These are phyloP conservation scores for Zaprionus gabonicus DNA, from an alignment of 1,140 invertebrate genomes.

Conservation along the genomic window DNA sequence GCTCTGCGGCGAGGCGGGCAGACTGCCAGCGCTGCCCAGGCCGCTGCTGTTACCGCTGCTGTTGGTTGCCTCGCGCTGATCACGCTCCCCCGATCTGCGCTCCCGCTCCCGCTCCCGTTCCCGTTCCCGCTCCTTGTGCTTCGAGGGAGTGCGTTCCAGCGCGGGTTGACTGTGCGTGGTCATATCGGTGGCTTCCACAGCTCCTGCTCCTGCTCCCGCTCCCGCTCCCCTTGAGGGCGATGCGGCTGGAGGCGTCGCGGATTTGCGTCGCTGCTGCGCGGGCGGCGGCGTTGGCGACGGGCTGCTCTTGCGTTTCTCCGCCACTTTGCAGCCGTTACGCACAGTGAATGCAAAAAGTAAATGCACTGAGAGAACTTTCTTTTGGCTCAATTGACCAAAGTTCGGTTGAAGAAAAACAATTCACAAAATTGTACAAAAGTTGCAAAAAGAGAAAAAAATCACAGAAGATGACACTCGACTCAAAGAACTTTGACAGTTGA, in stretches of 20 bases:
- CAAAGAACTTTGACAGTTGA: too few relatives aligned
- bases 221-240: not conserved
- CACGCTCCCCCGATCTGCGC: not conserved
- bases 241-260: conserved; percentile 32
- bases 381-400: not conserved
- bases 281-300: conserved; percentile 65
- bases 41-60: conserved; percentile 62
- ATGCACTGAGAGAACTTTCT: not conserved
- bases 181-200: conserved; percentile 52
- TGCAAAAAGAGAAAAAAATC: not conserved
- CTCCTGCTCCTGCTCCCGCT: not conserved
- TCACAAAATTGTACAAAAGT: not conserved
- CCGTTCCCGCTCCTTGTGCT: conserved; percentile 44
- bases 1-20: conserved; percentile 74
- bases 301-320: conserved; percentile 82
- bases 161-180: conserved; percentile 50
- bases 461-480: not conserved
- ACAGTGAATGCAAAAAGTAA: conserved; percentile 26
- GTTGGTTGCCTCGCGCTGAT: conserved; percentile 31
- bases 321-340: conserved; percentile 74
- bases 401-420: not conserved
- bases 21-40: conserved; percentile 62
- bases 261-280: conserved; percentile 69
- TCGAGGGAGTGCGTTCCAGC: conserved; percentile 59
- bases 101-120: conserved; percentile 47